Evolutionary conservation across 2,113 vertebrate species (phyloP).

Genomic region (Emydocephalus ijimae): DNA sequence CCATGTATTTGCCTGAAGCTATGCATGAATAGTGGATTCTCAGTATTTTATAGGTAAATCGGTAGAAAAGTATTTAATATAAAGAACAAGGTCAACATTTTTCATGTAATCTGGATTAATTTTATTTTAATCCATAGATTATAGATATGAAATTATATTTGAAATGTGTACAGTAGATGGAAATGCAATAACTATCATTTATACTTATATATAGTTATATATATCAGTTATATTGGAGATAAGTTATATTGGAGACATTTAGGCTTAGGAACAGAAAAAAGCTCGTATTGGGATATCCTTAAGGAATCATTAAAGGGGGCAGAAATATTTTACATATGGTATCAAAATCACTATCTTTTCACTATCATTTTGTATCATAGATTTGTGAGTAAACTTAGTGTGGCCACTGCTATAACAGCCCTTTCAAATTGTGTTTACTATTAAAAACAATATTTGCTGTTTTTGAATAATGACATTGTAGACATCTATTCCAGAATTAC

Average conservation of each 20-base stretch:
- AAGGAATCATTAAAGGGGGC: neutral
- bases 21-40: constrained; percentile 40
- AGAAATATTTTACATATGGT: neutral
- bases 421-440: neutral
- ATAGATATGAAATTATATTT: neutral
- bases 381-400: neutral
- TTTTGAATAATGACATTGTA: neutral
- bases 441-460: neutral
- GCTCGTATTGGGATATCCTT: neutral
- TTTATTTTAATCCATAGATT: neutral
- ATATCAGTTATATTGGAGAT: too few species aligned
- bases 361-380: neutral
- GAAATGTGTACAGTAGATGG: neutral
- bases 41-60: constrained; percentile 31
- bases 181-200: neutral
- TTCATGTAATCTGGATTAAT: constrained; percentile 14
- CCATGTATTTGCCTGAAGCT: constrained; percentile 55
- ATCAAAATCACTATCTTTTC: neutral
- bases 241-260: too few species aligned
- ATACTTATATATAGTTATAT: too few species aligned
- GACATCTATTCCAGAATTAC: too few species aligned
- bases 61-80: constrained; percentile 35
- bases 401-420: neutral
- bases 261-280: neutral
- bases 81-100: constrained; percentile 1